Evolutionary conservation across 2,113 vertebrate genomes (phyloP).

Genomic region (Poicephalus meyeri): DNA sequence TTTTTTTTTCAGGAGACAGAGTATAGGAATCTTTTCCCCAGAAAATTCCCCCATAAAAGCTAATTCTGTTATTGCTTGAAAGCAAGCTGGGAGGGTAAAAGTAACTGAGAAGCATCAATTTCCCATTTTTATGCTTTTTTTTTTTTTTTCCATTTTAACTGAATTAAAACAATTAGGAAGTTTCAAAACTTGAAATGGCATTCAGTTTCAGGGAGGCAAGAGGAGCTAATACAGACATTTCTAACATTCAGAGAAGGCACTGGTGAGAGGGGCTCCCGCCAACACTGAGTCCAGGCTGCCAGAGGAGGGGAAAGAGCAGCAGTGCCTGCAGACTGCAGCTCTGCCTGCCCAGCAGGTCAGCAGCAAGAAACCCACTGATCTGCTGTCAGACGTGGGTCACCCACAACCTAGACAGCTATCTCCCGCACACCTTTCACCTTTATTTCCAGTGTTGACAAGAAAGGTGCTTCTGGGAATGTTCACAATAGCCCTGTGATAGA

Average conservation of each 20-base stretch:
- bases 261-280: neutral
- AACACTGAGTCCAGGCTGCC: neutral
- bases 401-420: no score
- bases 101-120: neutral
- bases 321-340: rapidly evolving
- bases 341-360: neutral
- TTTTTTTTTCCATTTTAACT: neutral
- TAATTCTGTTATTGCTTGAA: neutral
- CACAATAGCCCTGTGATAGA: rapidly evolving
- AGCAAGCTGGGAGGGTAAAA: neutral
- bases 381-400: neutral
- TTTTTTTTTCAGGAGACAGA: neutral
- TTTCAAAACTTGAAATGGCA: neutral
- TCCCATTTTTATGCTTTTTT: neutral
- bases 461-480: neutral
- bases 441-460: neutral
- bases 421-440: neutral
- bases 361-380: neutral
- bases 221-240: neutral
- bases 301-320: neutral
- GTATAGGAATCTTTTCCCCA: neutral
- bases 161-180: neutral
- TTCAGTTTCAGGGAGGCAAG: neutral
- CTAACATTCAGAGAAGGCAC: rapidly evolving
- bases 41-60: neutral